Evolutionary conservation across 2,113 vertebrate species (phyloP), one percentile per base, ranked within the genome.

Genomic region (Sigmodon hispidus): DNA sequence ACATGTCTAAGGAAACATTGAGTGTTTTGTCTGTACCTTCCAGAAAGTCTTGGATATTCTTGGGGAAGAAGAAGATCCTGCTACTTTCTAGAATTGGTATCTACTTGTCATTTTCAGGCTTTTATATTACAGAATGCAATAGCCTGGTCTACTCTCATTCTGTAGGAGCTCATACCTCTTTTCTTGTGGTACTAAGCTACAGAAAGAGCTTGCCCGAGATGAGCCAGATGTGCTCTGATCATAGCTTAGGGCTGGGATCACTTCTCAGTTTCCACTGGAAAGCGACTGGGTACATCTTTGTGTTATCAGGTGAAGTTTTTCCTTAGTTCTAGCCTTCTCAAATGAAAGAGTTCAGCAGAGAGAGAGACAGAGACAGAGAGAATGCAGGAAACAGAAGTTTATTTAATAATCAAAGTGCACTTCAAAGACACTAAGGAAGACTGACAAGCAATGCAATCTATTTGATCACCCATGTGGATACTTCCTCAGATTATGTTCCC

Each of bases 401-500:
- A 52, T 87, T 40, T 57, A 87, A 26, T 50, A 55, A 87, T 7
- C 67, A 48, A 69, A 72, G 5, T 7, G 5, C 24, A 40, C 36
- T 57, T 15, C 67, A 88, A 29, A 40, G 26, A 43, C 52, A 55
- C 12, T 72, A 24, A 50, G 43, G 48, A 40, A 17, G 50, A 7
- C 85, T 40, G 92, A 96, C 92, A 87, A 95, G 76, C 31, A 88
- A 86, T 88, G 88, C 85, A 86, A 90, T 95, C 90, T 95, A 73
- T 90, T 97, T 93, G 94, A 94, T 94, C 93, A 93, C 85, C 90
- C 29, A 65, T 50, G 76, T 67, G 93, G 94, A 80, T 94, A 79
- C 96, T 93, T 90, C 95, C 73, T 96, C 6, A 67, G 17, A 34
- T 36, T 83, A 43, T 61, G 3, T 22, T 61, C 55, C 13, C 16